Evolutionary conservation across 1,140 invertebrate species (phyloP).

Genomic region (Sycobia sp.): DNA sequence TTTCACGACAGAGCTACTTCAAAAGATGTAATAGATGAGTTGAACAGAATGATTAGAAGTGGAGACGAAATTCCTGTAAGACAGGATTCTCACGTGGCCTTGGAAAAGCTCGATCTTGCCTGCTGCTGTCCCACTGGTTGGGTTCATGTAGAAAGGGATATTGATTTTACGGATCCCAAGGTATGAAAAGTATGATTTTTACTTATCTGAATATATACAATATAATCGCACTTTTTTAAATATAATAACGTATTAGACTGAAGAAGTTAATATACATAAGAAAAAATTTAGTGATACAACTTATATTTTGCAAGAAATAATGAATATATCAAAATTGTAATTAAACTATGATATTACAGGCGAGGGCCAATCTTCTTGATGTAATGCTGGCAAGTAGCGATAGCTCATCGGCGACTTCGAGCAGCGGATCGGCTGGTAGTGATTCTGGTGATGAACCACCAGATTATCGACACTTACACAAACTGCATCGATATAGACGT

Average conservation of each 20-base stretch:
- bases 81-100: constrained; percentile 44
- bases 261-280: no score
- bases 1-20: constrained; percentile 75
- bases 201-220: no score
- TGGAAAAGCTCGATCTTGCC: constrained; percentile 65
- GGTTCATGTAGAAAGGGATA: constrained; percentile 77
- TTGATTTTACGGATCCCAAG: constrained; percentile 80
- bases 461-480: constrained; percentile 73
- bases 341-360: constrained; percentile 55
- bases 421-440: constrained; percentile 67
- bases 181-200: constrained; percentile 51
- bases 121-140: constrained; percentile 76
- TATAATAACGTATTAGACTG: no score
- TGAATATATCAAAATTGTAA: no score
- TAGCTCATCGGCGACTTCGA: constrained; percentile 70
- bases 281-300: no score
- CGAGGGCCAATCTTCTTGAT: constrained; percentile 74
- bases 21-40: constrained; percentile 77
- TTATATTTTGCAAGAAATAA: no score
- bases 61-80: constrained; percentile 57
- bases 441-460: constrained; percentile 67
- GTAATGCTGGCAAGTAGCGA: constrained; percentile 77
- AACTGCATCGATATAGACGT: constrained; percentile 71
- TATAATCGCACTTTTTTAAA: no score
- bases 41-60: constrained; percentile 74